Conservation (phyloP, 2,888 invertebrate species). For the Xestia ashworthii region DNA sequence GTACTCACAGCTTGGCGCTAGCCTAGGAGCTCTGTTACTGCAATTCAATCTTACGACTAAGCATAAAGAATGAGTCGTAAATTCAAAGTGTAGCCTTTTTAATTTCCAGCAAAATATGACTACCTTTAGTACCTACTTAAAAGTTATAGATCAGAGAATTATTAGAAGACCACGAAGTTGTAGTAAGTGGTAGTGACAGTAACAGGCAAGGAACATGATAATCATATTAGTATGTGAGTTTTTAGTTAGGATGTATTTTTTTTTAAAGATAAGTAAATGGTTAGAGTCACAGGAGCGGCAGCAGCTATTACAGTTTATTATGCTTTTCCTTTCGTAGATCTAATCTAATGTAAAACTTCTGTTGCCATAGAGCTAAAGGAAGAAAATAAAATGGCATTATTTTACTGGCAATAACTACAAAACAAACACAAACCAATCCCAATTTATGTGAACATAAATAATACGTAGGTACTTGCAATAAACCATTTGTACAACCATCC, state of each 20-base stretch:
- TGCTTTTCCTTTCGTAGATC: not conserved
- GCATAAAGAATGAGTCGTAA: conserved; percentile 3
- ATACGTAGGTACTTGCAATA: conserved; percentile 32
- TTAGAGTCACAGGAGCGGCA: not conserved
- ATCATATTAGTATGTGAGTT: not conserved
- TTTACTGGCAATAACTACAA: conserved; percentile 6
- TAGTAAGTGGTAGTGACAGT: not conserved
- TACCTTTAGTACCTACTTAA: not conserved
- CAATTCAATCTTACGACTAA: conserved; percentile 33
- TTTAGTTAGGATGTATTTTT: not conserved
- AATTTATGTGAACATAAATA: conserved; percentile 38
- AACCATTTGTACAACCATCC: conserved; percentile 56
- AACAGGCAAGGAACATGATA: not conserved
- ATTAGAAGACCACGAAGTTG: conserved; percentile 1
- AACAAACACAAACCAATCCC: conserved; percentile 12
- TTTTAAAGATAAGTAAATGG: not conserved
- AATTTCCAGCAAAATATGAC: not conserved
- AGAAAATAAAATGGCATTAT: not conserved
- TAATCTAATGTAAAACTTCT: not conserved
- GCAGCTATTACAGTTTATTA: not conserved
- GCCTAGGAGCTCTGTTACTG: not conserved
- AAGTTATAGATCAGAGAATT: not conserved
- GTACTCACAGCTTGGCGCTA: conserved; percentile 27
- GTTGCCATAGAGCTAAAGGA: not conserved
- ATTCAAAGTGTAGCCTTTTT: not conserved